Conservation (phyloP, 1,140 invertebrate species). For the Propsilocerus akamusi region DNA sequence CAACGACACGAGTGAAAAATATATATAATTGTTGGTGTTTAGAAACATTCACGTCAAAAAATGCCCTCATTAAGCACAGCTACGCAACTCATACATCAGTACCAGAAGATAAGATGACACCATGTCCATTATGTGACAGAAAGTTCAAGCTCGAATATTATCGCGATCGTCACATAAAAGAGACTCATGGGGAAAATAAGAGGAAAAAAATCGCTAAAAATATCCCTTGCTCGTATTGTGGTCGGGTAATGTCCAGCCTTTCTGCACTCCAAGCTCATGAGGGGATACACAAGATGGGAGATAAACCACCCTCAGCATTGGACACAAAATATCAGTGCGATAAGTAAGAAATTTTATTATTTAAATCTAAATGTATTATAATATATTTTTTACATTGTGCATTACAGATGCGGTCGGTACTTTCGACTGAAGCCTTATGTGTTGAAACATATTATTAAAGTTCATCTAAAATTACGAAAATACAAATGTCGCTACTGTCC, state of each 20-base stretch:
- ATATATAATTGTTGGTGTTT: background rate
- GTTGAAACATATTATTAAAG: background rate
- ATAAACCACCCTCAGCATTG: background rate
- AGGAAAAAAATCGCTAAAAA: background rate
- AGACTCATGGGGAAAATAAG: background rate
- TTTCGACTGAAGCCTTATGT: too few species aligned
- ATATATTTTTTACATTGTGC: too few species aligned
- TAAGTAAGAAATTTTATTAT: too few species aligned
- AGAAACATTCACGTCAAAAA: background rate
- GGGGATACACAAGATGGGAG: background rate
- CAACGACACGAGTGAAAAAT: too few species aligned
- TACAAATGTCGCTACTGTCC: background rate
- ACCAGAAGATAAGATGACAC: background rate
- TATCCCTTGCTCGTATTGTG: background rate
- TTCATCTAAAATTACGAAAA: background rate
- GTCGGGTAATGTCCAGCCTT: background rate
- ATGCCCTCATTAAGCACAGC: background rate
- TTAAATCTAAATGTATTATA: too few species aligned
- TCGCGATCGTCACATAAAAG: background rate
- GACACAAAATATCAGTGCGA: background rate
- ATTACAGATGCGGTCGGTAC: too few species aligned
- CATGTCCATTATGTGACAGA: background rate
- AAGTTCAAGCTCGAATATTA: background rate
- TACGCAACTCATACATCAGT: background rate
- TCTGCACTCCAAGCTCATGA: background rate